phyloP scores from a whole-genome alignment of 2,888 invertebrate species.

The Isoperla grammatica region DNA sequence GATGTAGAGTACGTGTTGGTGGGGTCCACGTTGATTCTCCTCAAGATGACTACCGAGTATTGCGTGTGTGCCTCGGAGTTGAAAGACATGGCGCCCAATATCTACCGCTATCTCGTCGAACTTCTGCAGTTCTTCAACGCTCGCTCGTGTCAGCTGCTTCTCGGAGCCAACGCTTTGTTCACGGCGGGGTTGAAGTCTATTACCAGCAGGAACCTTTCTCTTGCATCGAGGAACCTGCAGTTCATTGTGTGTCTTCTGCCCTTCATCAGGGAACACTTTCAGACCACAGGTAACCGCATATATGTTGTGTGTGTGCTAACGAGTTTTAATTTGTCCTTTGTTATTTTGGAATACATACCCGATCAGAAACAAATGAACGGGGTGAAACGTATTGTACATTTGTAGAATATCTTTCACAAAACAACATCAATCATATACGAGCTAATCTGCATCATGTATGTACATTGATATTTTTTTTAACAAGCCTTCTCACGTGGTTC shows the following conservation, averaged over 20 bases:
- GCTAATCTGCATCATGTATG: too few relatives aligned
- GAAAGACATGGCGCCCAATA: conserved; percentile 68
- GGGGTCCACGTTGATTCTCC: conserved; percentile 73
- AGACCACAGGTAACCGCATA: too few relatives aligned
- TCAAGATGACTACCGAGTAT: conserved; percentile 89
- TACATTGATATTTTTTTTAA: too few relatives aligned
- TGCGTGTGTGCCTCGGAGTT: conserved; percentile 73
- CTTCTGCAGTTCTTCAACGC: conserved; percentile 82
- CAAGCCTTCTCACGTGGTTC: too few relatives aligned
- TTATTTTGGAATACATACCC: too few relatives aligned
- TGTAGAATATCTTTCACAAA: too few relatives aligned
- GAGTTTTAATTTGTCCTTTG: too few relatives aligned
- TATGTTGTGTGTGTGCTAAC: too few relatives aligned
- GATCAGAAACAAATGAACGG: background rate
- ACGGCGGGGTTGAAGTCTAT: conserved; percentile 92
- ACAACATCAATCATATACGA: too few relatives aligned
- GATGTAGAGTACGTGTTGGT: conserved; percentile 71
- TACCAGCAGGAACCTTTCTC: conserved; percentile 87
- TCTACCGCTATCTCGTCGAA: conserved; percentile 83
- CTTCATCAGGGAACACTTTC: conserved; percentile 62
- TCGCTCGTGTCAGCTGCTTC: conserved; percentile 84
- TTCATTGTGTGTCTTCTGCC: conserved; percentile 75
- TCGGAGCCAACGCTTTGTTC: conserved; percentile 94
- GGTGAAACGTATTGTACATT: background rate
- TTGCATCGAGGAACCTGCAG: conserved; percentile 80